phyloP scores from a whole-genome alignment of 2,888 invertebrate genomes.

The Nomada ferruginata region DNA sequence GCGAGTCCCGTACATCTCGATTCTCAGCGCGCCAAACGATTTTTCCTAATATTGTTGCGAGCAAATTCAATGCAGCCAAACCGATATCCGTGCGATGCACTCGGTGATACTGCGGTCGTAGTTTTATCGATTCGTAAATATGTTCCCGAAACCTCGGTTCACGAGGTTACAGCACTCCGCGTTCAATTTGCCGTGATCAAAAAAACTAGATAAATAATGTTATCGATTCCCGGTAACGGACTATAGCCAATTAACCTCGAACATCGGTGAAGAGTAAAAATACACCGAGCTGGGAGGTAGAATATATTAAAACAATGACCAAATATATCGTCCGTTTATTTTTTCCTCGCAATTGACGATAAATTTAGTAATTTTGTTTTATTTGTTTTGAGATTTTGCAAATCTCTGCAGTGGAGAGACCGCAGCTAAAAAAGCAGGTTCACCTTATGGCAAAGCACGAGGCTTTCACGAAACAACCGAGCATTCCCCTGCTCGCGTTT shows the following conservation, averaged over 20 bases:
- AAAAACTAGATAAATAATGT: slow-evolving; percentile 29
- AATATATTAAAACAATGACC: too few relatives aligned
- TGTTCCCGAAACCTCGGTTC: slow-evolving; percentile 3
- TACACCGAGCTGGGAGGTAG: background rate
- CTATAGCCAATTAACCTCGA: slow-evolving; percentile 12
- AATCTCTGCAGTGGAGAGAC: slow-evolving; percentile 13
- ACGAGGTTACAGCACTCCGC: slow-evolving; percentile 2
- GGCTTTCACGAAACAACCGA: slow-evolving; percentile 2
- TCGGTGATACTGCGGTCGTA: background rate
- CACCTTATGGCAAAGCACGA: background rate
- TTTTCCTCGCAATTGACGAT: slow-evolving; percentile 22
- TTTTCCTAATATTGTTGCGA: background rate
- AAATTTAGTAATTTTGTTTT: background rate
- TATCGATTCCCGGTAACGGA: slow-evolving; percentile 23
- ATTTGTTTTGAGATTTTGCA: too few relatives aligned
- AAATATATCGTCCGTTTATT: background rate
- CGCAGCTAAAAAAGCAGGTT: slow-evolving; percentile 7
- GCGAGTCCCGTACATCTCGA: background rate
- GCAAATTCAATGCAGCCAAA: slow-evolving; percentile 9
- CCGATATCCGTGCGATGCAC: slow-evolving; percentile 7
- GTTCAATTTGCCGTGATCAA: slow-evolving; percentile 31
- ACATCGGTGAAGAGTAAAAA: background rate
- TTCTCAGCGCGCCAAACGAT: background rate
- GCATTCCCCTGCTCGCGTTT: background rate
- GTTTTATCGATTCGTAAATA: slow-evolving; percentile 13